phyloP scores from a whole-genome alignment of 2,888 invertebrate species.

The Salpingus planirostris region DNA sequence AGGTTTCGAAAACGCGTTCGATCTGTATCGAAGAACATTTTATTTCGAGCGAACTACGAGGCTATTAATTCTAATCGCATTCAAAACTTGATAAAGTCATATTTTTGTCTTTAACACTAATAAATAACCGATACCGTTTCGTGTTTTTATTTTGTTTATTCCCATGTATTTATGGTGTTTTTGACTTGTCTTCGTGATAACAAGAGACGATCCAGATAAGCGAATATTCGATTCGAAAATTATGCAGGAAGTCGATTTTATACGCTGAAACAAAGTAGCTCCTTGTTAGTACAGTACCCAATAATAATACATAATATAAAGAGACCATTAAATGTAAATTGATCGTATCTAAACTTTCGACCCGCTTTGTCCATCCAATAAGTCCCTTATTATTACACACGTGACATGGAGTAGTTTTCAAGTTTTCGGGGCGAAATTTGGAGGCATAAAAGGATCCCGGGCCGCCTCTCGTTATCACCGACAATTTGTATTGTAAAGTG shows the following conservation, averaged over 20 bases:
- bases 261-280: background rate
- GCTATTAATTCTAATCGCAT: conserved; percentile 14
- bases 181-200: conserved; percentile 18
- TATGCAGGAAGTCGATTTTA: conserved; percentile 10
- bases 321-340: too few species aligned
- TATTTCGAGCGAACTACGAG: conserved; percentile 9
- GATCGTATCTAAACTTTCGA: background rate
- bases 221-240: conserved; percentile 9
- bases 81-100: conserved; percentile 18
- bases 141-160: conserved; percentile 13
- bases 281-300: too few species aligned
- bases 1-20: conserved; percentile 6
- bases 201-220: conserved; percentile 12
- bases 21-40: too few species aligned
- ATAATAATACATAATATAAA: too few species aligned
- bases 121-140: conserved; percentile 20
- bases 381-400: background rate
- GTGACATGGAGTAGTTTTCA: too few species aligned
- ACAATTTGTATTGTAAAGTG: conserved; percentile 18
- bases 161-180: conserved; percentile 21
- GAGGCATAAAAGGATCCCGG: too few species aligned
- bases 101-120: conserved; percentile 24
- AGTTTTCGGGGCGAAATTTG: too few species aligned
- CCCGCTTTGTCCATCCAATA: background rate
- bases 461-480: too few species aligned